Base-by-base conservation (phyloP, 2,888 invertebrate species). In the Orthosia gothica region DNA sequence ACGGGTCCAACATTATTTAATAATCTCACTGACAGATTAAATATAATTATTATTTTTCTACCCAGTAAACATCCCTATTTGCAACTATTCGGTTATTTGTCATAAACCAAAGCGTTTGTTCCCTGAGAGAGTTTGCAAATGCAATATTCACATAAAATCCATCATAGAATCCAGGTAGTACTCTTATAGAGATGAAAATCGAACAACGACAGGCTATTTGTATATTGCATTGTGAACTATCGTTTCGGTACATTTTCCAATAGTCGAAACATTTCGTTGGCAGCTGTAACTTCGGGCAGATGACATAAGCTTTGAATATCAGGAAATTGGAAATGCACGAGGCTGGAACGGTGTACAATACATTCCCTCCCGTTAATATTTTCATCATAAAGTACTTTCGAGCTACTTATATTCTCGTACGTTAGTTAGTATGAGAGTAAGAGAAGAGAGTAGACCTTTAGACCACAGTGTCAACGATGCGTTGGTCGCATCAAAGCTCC, bases 111-210 rank as follows among this genome's bases (percentile, higher is more conserved):
- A 40, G 40, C 40, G 40, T 9, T 40, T 40, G 9, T 40, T 40
- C 40, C 40, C 40, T 40, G 40, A 18, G 15, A 23, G 5, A 13
- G 18, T 18, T 1, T 5, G 4, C 15, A 45, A 58, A 66, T 45
- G 45, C 20, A 57, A 45, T 18, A 15, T 20, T 32, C 9, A 32
- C 16, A 20, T 20, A 55, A 23, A 67, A 67, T 26, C 26, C 11
- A 15, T 65, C 16, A 55, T 40, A 9, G 9, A 9, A 16, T n/a
- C 1, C 15, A 11, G 20, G 20, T 45, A 20, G 26, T 54, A 18
- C 68, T 79, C n/a, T 45, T 32, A 57, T 3, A 57, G 32, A n/a
- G 79, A 76, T 76, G 79, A 63, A 71, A 79, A 62, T 45, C 13
- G 61, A 47, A 55, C 26, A 50, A 12, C 3, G 45, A 45, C 55